These are phyloP conservation scores for Drosophila melanogaster DNA, from an alignment of 1,140 invertebrate genomes.

Conservation along the genomic window DNA sequence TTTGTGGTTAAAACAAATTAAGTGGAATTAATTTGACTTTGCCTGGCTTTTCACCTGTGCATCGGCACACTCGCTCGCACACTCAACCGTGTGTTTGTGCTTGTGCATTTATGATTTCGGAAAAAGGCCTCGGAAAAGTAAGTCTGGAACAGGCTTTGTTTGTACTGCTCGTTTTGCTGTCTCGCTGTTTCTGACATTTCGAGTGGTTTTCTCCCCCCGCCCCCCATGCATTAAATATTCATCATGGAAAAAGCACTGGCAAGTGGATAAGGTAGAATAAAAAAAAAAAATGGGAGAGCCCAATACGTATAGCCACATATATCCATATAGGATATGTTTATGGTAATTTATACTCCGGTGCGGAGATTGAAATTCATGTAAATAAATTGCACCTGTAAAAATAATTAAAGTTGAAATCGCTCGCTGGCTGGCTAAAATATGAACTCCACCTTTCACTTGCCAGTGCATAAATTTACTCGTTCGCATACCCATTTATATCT, in stretches of 20 bases:
- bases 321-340: conserved; percentile 45
- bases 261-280: conserved; percentile 10
- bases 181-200: conserved; percentile 74
- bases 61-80: conserved; percentile 42
- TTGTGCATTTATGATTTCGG: conserved; percentile 61
- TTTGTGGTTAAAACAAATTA: conserved; percentile 78
- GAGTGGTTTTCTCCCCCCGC: conserved; percentile 18
- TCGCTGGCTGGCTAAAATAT: conserved; percentile 47
- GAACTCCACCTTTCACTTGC: conserved; percentile 58
- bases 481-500: conserved; percentile 37
- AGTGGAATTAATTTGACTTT: conserved; percentile 74
- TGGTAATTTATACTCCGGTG: conserved; percentile 55
- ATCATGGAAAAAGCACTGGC: conserved; percentile 46
- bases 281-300: conserved; percentile 24
- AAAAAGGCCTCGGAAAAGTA: conserved; percentile 54
- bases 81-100: conserved; percentile 2
- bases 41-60: conserved; percentile 77
- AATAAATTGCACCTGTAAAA: conserved; percentile 54
- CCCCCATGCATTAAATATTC: conserved; percentile 64
- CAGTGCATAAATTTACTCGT: conserved; percentile 51
- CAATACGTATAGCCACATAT: conserved; percentile 27
- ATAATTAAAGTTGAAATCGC: conserved; percentile 58
- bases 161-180: conserved; percentile 51
- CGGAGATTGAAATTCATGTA: conserved; percentile 66
- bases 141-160: conserved; percentile 58